Evolutionary conservation across 1,140 invertebrate species (phyloP), one percentile per base, ranked within the genome.

Genomic region (Homalodisca vitripennis): DNA sequence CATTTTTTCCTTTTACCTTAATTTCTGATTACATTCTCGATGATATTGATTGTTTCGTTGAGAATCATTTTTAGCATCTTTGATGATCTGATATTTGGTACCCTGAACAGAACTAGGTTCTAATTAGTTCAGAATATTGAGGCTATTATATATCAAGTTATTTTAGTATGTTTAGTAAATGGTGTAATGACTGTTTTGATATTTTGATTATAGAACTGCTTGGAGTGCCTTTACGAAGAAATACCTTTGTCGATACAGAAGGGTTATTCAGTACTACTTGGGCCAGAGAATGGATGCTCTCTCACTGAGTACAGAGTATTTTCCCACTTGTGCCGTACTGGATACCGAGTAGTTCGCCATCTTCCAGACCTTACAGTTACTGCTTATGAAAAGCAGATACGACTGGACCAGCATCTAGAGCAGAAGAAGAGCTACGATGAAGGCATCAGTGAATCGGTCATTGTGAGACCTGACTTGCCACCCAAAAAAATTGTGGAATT

Each of bases 291-390:
- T 53, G 78, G 82, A 30, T 83, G 81, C 73, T 78, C 81, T 26
- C 69, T 86, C 14, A 75, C 81, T 14, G 82, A 87, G 75, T 88
- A 87, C 71, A 84, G 84, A 79, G 85, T 87, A 1, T 89, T 85
- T 77, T 81, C 83, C 66, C 83, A 85, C 55, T 78, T 88, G n/a
- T 80, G 82, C 60, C 82, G 82, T 73, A 74, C 82, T 48, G 87
- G 87, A 1, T 88, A 86, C 77, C 55, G 68, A 53, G 65, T 76
- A 20, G 65, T 75, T 34, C 48, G 72, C 13, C 72, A 76, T 67
- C n/a, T 69, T 13, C 46, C 68, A 20, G 20, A 70, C 27, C 69
- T 71, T 26, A 68, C 65, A 30, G 73, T 81, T 3, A 75, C 73
- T 62, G 64, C 82, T 3, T 77, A 73, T 65, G 75, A 70, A 32